A percentile compares a stretch with the other conserved stretches of the same genome.
Evolutionary conservation across 2,113 vertebrate species (phyloP).

Genomic region (Microcebus jonahi): DNA sequence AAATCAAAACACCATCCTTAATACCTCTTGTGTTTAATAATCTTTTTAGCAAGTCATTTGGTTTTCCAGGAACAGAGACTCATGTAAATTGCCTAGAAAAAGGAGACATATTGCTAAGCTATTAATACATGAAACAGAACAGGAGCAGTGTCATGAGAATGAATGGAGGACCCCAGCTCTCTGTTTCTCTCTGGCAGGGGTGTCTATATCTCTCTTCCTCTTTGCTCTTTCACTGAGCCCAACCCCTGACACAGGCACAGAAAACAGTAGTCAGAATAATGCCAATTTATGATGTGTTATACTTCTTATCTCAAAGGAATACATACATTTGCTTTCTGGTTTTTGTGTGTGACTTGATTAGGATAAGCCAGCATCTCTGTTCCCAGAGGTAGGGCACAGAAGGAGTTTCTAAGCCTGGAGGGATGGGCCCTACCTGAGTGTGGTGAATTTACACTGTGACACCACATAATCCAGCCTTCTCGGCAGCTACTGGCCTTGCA

Average conservation of each 20-base stretch:
- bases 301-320: not conserved
- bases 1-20: not conserved
- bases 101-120: not conserved
- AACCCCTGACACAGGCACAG: not conserved
- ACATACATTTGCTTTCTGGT: not conserved
- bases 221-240: not conserved
- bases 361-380: not conserved
- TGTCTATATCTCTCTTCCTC: fast-evolving
- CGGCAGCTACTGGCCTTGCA: not conserved
- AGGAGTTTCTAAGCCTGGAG: not conserved
- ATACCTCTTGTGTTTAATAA: not conserved
- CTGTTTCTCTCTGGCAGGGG: not conserved
- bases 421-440: not conserved
- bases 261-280: not conserved
- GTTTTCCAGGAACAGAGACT: not conserved
- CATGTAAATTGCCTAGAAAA: not conserved
- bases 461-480: not conserved
- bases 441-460: no score
- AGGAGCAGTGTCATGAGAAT: not conserved
- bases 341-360: not conserved
- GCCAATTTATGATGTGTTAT: not conserved
- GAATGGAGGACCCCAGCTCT: no score
- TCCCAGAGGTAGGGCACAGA: not conserved
- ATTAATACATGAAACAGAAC: not conserved
- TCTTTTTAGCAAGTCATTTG: not conserved